Conservation (phyloP, 1,140 invertebrate species). For the Leptopilina boulardi region DNA sequence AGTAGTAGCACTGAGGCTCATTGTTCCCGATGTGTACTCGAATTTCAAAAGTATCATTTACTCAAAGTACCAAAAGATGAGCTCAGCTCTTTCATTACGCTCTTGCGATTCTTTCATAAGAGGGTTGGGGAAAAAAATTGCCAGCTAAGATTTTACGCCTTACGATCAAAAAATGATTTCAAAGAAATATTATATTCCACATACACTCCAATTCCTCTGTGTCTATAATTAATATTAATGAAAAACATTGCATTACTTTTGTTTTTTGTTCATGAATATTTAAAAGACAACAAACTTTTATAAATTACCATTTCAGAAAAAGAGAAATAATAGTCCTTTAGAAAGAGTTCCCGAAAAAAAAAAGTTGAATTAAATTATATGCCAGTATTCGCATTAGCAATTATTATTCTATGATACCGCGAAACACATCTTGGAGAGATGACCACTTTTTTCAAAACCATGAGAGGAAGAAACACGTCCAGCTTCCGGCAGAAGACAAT, state of each 20-base stretch:
- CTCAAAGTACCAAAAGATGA: slow-evolving; percentile 20
- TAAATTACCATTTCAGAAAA: too few species aligned
- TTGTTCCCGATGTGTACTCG: background rate
- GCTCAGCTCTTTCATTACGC: background rate
- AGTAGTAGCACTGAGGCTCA: background rate
- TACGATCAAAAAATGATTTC: background rate
- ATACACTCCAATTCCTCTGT: too few species aligned
- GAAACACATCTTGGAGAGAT: background rate
- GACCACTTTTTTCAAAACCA: background rate
- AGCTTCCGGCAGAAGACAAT: slow-evolving; percentile 15
- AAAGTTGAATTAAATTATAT: background rate
- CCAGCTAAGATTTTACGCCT: background rate
- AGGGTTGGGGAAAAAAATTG: background rate
- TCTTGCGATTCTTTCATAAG: background rate
- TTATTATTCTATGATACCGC: background rate
- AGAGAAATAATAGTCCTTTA: too few species aligned
- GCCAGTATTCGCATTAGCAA: background rate
- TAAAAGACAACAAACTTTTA: too few species aligned
- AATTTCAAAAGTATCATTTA: slow-evolving; percentile 33
- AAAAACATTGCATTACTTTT: too few species aligned
- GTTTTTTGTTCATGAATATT: too few species aligned
- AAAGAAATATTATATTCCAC: too few species aligned
- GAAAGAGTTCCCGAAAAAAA: background rate
- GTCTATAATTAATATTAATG: too few species aligned
- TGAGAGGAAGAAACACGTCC: background rate